phyloP scores from a whole-genome alignment of 2,113 vertebrate genomes.

The Caranx melampygus region DNA sequence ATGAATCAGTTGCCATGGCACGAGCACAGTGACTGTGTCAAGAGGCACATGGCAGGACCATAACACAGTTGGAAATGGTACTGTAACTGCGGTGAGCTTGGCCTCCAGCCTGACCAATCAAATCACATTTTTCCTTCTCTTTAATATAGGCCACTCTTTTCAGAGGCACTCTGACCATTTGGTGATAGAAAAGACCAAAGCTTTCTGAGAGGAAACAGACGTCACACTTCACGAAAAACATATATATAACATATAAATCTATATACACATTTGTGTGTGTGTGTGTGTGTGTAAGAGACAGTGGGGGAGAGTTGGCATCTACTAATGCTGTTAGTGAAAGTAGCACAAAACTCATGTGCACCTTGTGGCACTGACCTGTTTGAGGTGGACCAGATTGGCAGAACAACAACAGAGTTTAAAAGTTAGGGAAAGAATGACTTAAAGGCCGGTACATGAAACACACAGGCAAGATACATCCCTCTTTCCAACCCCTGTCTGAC shows the following conservation, averaged over 20 bases:
- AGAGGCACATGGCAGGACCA: conserved; percentile 27
- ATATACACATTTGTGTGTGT: no score
- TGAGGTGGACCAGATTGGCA: conserved; percentile 1
- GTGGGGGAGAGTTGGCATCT: not conserved
- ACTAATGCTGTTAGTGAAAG: not conserved
- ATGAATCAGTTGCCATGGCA: conserved; percentile 27
- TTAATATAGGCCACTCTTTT: conserved; percentile 25
- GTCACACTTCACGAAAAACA: not conserved
- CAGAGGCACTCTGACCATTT: conserved; percentile 23
- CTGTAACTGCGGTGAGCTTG: conserved; percentile 8
- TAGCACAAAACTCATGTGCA: not conserved
- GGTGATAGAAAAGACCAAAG: conserved; percentile 23
- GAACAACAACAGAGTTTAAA: not conserved
- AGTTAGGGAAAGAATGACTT: not conserved
- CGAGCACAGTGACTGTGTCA: conserved; percentile 4
- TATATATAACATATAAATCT: no score
- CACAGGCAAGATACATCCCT: no score
- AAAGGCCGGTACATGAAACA: no score
- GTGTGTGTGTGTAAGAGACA: no score
- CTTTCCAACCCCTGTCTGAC: no score
- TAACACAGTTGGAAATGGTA: conserved; percentile 39
- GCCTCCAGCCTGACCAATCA: conserved; percentile 52
- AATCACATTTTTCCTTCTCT: conserved; percentile 36
- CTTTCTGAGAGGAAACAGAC: not conserved
- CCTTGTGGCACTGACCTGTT: conserved; percentile 20